phyloP scores from a whole-genome alignment of 1,140 invertebrate genomes.

The Caenorhabditis brenneri region DNA sequence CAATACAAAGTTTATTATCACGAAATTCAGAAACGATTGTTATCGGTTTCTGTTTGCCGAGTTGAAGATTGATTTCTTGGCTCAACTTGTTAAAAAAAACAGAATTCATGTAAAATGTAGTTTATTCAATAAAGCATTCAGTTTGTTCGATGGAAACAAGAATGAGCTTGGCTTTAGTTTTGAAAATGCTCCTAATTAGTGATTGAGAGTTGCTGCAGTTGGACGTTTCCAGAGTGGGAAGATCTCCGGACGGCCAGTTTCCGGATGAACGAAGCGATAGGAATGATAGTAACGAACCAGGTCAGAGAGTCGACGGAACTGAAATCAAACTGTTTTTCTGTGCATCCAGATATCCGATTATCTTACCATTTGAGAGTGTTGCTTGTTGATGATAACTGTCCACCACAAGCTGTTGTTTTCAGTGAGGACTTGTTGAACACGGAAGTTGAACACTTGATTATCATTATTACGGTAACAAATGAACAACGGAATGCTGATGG shows the following conservation, averaged over 20 bases:
- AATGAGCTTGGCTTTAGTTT: too few relatives aligned
- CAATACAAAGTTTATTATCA: too few relatives aligned
- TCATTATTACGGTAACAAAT: not conserved
- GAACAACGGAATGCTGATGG: not conserved
- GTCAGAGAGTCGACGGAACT: constrained; percentile 14
- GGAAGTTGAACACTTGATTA: constrained; percentile 2
- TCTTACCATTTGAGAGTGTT: constrained; percentile 27
- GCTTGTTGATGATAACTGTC: constrained; percentile 1
- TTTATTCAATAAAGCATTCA: too few relatives aligned
- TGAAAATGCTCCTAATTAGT: not conserved
- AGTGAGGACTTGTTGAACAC: constrained; percentile 13
- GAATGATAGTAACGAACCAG: constrained; percentile 26
- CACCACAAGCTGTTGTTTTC: constrained; percentile 35
- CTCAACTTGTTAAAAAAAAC: too few relatives aligned
- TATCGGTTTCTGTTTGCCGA: too few relatives aligned
- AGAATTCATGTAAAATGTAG: too few relatives aligned
- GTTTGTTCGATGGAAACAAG: too few relatives aligned
- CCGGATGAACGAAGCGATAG: constrained; percentile 12
- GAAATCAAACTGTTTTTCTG: not conserved
- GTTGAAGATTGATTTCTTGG: too few relatives aligned
- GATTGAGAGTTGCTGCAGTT: not conserved
- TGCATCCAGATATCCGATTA: not conserved
- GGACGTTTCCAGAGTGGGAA: constrained; percentile 16
- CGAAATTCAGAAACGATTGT: too few relatives aligned
- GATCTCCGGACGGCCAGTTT: not conserved